Evolutionary conservation across 2,888 invertebrate species (phyloP), one percentile per base, ranked within the genome.

Genomic region (Philopedon plagiatum): DNA sequence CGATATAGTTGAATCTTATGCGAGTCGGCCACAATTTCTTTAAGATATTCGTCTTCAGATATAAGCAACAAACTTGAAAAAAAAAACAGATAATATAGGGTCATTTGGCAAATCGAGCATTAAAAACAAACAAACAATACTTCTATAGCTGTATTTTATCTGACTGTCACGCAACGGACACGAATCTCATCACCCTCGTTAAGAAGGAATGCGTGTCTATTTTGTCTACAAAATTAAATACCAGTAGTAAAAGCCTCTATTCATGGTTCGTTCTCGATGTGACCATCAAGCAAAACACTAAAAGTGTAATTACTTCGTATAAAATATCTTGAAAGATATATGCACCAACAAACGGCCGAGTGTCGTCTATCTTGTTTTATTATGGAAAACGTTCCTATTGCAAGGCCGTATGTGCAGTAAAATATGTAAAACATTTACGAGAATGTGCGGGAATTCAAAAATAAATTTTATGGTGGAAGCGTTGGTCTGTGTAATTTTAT

Each of bases 271-370:
- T 61, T 61, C 44, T 41, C 44, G 60, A 61, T 61, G 60, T 44
- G 41, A 61, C 60, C 44, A 61, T 61, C 60, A 61, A 37, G 60
- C 44, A 46, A 56, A 60, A 60, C 60, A 60, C 37, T 67, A 67
- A 58, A 67, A 67, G 51, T 32, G 58, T 67, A 67, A 60, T 60
- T 29, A 60, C 49, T 15, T 13, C 34, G 60, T 51, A 67, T 67
- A 67, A 60, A 67, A 60, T 67, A n/a, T 18, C 49, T 49, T 67
- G 60, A 51, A 67, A 67, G 60, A 67, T 67, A 67, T 61, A 61
- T 19, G 60, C 29, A 61, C 26, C 44, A 61, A 61, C 39, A 60
- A 60, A 60, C 58, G 41, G 41, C 60, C 44, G 44, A 44, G 32
- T 66, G 57, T 44, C 56, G 64, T 56, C 29, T 56, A 5, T 46